Conservation (phyloP, 2,797 vertebrate genomes). For the Anabas testudineus region DNA sequence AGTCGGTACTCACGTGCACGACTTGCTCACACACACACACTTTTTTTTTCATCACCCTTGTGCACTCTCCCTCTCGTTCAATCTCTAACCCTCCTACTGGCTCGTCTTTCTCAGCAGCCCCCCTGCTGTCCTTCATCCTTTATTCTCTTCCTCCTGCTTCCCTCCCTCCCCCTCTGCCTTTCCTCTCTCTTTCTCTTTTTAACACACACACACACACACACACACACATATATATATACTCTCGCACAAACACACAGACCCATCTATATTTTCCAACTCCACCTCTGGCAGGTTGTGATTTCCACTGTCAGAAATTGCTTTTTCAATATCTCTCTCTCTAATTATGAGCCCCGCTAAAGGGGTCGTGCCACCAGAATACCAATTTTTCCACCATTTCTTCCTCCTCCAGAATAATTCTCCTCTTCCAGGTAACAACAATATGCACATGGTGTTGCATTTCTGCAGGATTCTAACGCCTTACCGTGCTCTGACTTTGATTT, state of each 20-base stretch:
- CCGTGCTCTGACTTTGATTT: constrained; percentile 19
- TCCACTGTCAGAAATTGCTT: constrained; percentile 88
- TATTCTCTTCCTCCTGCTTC: constrained; percentile 72
- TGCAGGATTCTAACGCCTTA: neutral
- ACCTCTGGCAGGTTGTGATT: constrained; percentile 88
- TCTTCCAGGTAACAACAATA: constrained; percentile 60
- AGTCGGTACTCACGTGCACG: constrained; percentile 20
- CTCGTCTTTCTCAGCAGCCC: constrained; percentile 81
- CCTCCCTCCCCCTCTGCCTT: constrained; percentile 46
- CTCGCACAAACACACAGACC: constrained; percentile 52
- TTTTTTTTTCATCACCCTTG: constrained; percentile 71
- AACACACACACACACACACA: constrained; percentile 30
- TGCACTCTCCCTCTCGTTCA: constrained; percentile 75
- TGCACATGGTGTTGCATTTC: constrained; percentile 24
- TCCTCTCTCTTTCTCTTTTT: constrained; percentile 52
- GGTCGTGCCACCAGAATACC: constrained; percentile 85
- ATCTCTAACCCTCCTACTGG: constrained; percentile 78
- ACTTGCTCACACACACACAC: constrained; percentile 14
- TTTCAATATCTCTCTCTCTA: constrained; percentile 88
- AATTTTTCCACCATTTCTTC: constrained; percentile 78
- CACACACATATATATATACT: constrained; percentile 31
- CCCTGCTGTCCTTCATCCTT: constrained; percentile 81
- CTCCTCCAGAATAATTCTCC: constrained; percentile 61
- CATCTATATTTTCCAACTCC: constrained; percentile 83
- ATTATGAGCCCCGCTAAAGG: constrained; percentile 87